Evolutionary conservation across 2,113 vertebrate genomes (phyloP), one percentile per base, ranked within the genome.

Genomic region (Reinhardtius hippoglossoides): DNA sequence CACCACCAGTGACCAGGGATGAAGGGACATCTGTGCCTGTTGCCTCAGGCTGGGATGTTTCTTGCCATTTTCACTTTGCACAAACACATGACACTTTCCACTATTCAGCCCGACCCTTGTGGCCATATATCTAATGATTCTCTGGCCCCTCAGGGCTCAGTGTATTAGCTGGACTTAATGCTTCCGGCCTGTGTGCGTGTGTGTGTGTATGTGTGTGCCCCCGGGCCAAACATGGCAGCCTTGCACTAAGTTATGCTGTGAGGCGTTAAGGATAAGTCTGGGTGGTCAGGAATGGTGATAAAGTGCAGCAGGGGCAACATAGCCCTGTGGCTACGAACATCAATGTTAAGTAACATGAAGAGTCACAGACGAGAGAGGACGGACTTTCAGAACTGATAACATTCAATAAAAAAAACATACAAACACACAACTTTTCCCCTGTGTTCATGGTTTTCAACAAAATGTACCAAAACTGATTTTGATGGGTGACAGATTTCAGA

Each of bases 1-100:
- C 46, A 78, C 81, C 67, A 40, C 83, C 24, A 16, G 80, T 71
- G 83, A 78, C 55, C 64, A 24, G 24, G 62, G 71, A 89, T 82
- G 83, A 90, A 83, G 88, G 79, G 74, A 90, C 90, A 90, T 93
- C 88, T 91, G 91, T 87, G 89, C 74, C 56, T 6, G 61, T 82
- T 50, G 89, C 88, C 88, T 37, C 80, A 67, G 91, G 92, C 89
- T 20, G 44, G 78, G 83, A 92, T 84, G 87, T 74, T 78, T 86
- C 77, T 78, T 74, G 73, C 67, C 70, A 67, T 90, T 86, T 84
- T 83, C 83, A 66, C 86, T 92, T 81, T 91, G 83, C 69, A 50
- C 84, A 92, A 92, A 92, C 91, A 93, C 83, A 87, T 78, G 91
- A 91, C 91, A 91, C 90, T 91, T 92, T 91, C 87, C 65, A 69